Base-by-base conservation (phyloP, 2,888 invertebrate genomes). In the Leptinotarsa rubiginosa region DNA sequence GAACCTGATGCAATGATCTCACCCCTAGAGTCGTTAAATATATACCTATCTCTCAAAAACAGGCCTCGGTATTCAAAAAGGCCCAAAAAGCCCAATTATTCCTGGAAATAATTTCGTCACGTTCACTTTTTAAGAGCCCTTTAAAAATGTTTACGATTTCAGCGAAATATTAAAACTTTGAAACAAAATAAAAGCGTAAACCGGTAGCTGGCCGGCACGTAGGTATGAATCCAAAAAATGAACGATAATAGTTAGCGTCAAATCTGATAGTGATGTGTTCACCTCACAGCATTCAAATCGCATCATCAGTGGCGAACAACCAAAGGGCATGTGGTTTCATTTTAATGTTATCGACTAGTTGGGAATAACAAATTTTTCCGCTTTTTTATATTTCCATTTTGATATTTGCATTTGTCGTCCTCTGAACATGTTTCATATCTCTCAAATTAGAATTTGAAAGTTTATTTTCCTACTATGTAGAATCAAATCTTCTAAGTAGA, bases 221-320 rank as follows among this genome's bases (percentile, higher is more conserved):
- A 56, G 69, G 69, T 69, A 56, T 41, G 22, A 56, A 56, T 25
- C 20, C 18, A 7, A 20, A 69, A 69, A 69, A 75, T 72, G 64
- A 69, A 75, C 68, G 68, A 75, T 75, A 75, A 75, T 75, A 71
- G 68, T 69, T 67, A 69, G 65, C 71, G 74, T 75, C 52, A 65
- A 72, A 75, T 75, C 74, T 71, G 74, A 75, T 75, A 75, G 65
- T 47, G 54, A 56, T 47, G 54, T 64, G 71, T 54, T 50, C 71
- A 71, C 74, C 65, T 70, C 47, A 54, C 49, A 56, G 64, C 31
- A 65, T 73, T 70, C 70, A 59, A 65, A 70, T 73, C 56, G 52
- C 54, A 16, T 47, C 25, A 22, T 13, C 69, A 69, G 69, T 69
- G 69, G 56, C 69, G 69, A 18, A 54, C 31, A 31, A 47, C 1